These are phyloP conservation scores for Enteromius thamalakanensis DNA, from an alignment of 2,797 vertebrate species.

Conservation along the genomic window DNA sequence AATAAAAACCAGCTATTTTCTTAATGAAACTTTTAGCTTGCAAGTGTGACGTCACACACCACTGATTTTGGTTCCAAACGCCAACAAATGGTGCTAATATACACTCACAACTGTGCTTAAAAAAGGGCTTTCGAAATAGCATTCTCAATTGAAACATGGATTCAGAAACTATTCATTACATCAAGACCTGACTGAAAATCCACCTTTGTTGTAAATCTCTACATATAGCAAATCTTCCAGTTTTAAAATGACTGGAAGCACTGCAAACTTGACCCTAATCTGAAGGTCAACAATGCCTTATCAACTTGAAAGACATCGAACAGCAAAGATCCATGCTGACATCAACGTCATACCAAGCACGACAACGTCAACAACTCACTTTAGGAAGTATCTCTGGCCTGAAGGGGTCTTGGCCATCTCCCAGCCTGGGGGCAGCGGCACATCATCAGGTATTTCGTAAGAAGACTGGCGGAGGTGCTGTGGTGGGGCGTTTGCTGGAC, in stretches of 20 bases:
- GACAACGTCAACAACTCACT: constrained; percentile 81
- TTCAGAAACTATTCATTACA: background rate
- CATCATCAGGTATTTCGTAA: constrained; percentile 94
- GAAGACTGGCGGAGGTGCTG: constrained; percentile 96
- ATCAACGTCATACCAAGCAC: background rate
- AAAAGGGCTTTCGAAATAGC: background rate
- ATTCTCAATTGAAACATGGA: background rate
- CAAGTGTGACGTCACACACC: background rate
- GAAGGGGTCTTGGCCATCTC: constrained; percentile 98
- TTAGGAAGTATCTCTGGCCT: constrained; percentile 98
- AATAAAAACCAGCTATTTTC: background rate
- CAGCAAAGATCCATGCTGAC: background rate
- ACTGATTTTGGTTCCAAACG: background rate
- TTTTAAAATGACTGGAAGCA: background rate
- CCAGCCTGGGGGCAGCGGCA: constrained; percentile 94
- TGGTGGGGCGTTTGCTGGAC: constrained; percentile 80
- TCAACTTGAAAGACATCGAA: background rate
- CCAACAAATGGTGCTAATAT: background rate
- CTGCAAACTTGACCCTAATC: background rate
- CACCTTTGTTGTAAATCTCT: background rate
- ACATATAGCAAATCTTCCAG: background rate
- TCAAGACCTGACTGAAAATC: background rate
- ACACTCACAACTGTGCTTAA: background rate
- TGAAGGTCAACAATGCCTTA: constrained; percentile 6
- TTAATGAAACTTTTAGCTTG: background rate